Evolutionary conservation across 1,140 invertebrate species (phyloP), one percentile per base, ranked within the genome.

Genomic region (Parapsyche elsis): DNA sequence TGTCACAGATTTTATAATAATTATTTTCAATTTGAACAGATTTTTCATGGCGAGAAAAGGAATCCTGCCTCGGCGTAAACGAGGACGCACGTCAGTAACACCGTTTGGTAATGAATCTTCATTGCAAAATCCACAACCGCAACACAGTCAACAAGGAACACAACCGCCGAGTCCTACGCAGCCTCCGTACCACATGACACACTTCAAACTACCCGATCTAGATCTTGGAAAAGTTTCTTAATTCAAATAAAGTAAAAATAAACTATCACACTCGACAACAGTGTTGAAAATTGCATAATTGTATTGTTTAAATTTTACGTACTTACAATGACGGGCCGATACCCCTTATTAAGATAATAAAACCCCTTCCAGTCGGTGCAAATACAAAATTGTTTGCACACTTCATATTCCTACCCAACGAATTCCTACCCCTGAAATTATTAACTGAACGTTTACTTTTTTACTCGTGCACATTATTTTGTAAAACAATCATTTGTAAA

Each of bases 11-110:
- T 21, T 12, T 70, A n/a, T 12, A 26, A 5, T 26, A 70, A 26
- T 70, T 70, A 19, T 19, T 38, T 67, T 71, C n/a, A n/a, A n/a
- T n/a, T 86, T 86, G n/a, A n/a, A n/a, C 84, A 90, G 92, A 21
- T 95, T 95, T 86, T 95, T 94, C 86, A 95, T 95, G 94, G 94
- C 94, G 24, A 89, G 94, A 77, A 95, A 94, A 86, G 94, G 94
- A 5, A 95, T 95, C 79, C 85, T 95, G 71, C 94, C 94, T 23
- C 90, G 92, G 84, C 90, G 94, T 81, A 93, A 94, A 84, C 90
- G 94, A 19, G 94, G 94, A 0, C 90, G 90, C 9, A 90, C 87
- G 75, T 87, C 90, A 0, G n/a, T 85, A 86, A 80, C 87, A 86
- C 81, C 71, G 12, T 79, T 44, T 19, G 77, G 23, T 46, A 79